Evolutionary conservation across 2,888 invertebrate species (phyloP).

Genomic region (Tridacna gigas): DNA sequence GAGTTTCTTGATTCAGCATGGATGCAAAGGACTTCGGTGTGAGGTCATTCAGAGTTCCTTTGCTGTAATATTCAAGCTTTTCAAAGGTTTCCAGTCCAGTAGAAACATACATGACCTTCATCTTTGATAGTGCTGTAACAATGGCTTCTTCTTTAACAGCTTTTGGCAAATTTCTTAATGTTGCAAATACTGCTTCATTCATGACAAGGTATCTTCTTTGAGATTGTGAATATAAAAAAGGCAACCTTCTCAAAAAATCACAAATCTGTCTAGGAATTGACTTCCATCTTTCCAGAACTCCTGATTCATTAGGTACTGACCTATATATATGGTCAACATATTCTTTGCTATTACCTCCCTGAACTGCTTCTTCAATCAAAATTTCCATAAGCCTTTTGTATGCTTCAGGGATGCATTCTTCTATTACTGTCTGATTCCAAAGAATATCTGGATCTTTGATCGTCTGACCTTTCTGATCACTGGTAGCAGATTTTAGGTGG

Average conservation of each 20-base stretch:
- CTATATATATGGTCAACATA: conserved; percentile 36
- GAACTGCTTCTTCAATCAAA: conserved; percentile 37
- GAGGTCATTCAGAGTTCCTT: not conserved
- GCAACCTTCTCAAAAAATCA: not conserved
- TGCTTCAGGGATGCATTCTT: conserved; percentile 75
- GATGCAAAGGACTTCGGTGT: conserved; percentile 5
- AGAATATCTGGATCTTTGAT: conserved; percentile 71
- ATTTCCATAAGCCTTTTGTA: conserved; percentile 54
- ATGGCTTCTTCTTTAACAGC: not conserved
- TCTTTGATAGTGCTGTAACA: not conserved
- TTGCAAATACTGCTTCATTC: conserved; percentile 7
- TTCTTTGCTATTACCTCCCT: conserved; percentile 32
- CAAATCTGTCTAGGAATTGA: not conserved
- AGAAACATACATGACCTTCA: not conserved
- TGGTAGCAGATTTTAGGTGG: conserved; percentile 81
- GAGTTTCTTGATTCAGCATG: not conserved
- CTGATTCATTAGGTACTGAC: conserved; percentile 46
- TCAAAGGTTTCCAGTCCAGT: not conserved
- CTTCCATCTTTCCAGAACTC: conserved; percentile 50
- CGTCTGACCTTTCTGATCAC: conserved; percentile 57
- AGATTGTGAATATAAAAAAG: conserved; percentile 2
- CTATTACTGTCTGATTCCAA: conserved; percentile 80
- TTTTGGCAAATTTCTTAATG: not conserved
- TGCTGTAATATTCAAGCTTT: conserved; percentile 1
- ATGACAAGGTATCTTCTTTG: conserved; percentile 3